Conservation (phyloP, 2,797 vertebrate species). For the Malurus leucopterus region DNA sequence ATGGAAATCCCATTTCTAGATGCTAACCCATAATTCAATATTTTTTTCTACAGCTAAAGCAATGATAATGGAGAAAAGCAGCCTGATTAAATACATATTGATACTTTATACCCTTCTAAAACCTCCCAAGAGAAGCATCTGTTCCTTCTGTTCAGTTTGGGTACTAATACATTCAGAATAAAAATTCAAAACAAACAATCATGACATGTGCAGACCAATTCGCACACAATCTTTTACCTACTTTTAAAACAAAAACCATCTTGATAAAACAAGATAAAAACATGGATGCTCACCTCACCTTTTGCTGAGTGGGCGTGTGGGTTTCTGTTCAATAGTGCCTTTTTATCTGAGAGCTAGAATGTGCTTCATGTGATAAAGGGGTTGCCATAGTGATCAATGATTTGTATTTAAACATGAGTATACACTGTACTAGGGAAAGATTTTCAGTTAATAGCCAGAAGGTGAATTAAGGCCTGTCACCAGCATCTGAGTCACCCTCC, state of each 20-base stretch:
- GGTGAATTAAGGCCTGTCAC: conserved; percentile 67
- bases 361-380: conserved; percentile 66
- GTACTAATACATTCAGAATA: conserved; percentile 2
- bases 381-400: conserved; percentile 75
- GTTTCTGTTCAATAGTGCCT: conserved; percentile 66
- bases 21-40: not conserved
- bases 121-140: not conserved
- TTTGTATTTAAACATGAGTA: conserved; percentile 76
- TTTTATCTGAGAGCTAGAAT: conserved; percentile 55
- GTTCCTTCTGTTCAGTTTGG: conserved; percentile 10
- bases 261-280: not conserved
- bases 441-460: conserved; percentile 62
- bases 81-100: conserved; percentile 11
- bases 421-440: conserved; percentile 70
- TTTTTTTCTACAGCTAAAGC: not conserved
- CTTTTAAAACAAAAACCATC: not conserved
- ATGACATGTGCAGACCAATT: not conserved
- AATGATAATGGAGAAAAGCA: not conserved
- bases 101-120: conserved; percentile 6
- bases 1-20: not conserved
- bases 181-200: conserved; percentile 24
- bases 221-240: not conserved
- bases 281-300: conserved; percentile 10
- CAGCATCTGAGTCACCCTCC: conserved; percentile 65
- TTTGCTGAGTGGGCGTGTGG: conserved; percentile 43